phyloP scores from a whole-genome alignment of 2,888 invertebrate genomes.

The Phorcus lineatus region DNA sequence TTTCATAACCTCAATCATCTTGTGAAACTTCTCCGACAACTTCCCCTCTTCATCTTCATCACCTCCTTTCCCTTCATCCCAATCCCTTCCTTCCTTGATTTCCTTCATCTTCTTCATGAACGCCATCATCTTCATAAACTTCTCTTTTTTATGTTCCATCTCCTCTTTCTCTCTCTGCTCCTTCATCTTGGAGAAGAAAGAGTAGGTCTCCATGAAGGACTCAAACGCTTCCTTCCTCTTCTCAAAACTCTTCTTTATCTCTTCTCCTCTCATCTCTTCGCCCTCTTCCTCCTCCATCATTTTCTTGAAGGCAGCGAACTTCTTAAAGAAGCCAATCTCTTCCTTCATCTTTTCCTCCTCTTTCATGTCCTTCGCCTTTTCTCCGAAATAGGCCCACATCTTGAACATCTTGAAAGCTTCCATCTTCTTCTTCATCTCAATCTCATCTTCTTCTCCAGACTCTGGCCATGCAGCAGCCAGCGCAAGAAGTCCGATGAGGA shows the following conservation, averaged over 20 bases:
- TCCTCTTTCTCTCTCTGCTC: background rate
- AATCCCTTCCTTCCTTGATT: background rate
- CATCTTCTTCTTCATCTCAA: background rate
- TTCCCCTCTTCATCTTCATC: background rate
- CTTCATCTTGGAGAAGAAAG: background rate
- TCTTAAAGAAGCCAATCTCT: background rate
- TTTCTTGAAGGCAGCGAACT: background rate
- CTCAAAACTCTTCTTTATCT: background rate
- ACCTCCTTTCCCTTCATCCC: background rate
- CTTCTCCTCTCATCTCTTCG: background rate
- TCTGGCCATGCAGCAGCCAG: background rate
- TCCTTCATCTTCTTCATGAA: background rate
- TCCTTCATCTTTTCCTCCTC: background rate
- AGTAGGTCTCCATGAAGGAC: background rate
- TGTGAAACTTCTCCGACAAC: background rate
- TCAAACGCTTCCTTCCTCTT: background rate
- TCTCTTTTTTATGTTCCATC: constrained; percentile 4
- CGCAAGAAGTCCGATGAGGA: background rate
- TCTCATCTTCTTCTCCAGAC: background rate
- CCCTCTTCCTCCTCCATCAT: background rate
- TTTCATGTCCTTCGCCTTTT: background rate
- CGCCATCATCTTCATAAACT: background rate
- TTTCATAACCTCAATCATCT: background rate
- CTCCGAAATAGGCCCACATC: background rate
- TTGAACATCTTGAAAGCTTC: background rate